A percentile compares a stretch with the other conserved stretches of the same genome.
phyloP scores from a whole-genome alignment of 2,888 invertebrate genomes.

The Laothoe populi region DNA sequence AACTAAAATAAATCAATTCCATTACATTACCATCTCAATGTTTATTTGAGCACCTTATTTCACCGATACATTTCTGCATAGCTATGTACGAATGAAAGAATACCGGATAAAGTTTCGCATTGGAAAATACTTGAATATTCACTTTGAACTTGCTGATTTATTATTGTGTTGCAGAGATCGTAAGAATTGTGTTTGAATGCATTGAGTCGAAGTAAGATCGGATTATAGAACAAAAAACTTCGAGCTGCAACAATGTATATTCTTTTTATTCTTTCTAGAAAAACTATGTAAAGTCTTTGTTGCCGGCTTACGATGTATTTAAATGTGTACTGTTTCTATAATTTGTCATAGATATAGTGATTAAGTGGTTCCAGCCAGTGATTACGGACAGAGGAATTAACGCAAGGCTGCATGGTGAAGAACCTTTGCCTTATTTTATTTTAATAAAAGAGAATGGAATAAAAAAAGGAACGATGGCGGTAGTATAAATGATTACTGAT shows the following conservation, averaged over 20 bases:
- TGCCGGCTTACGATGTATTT: too few species aligned
- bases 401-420: too few species aligned
- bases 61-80: not conserved
- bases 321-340: too few species aligned
- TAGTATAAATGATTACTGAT: too few species aligned
- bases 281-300: too few species aligned
- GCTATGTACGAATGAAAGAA: not conserved
- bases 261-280: not conserved
- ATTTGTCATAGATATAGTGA: too few species aligned
- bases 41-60: constrained; percentile 6
- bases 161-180: constrained; percentile 8
- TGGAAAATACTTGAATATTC: constrained; percentile 21
- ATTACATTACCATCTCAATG: not conserved
- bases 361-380: too few species aligned
- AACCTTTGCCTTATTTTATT: too few species aligned
- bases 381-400: too few species aligned
- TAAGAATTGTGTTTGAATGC: not conserved
- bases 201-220: not conserved
- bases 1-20: not conserved
- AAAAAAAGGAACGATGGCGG: too few species aligned
- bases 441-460: too few species aligned
- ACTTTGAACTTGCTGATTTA: constrained; percentile 13
- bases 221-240: not conserved
- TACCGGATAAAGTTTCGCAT: constrained; percentile 11
- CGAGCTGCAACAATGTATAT: not conserved